phyloP scores from a whole-genome alignment of 2,113 vertebrate species.

The Elgaria multicarinata region DNA sequence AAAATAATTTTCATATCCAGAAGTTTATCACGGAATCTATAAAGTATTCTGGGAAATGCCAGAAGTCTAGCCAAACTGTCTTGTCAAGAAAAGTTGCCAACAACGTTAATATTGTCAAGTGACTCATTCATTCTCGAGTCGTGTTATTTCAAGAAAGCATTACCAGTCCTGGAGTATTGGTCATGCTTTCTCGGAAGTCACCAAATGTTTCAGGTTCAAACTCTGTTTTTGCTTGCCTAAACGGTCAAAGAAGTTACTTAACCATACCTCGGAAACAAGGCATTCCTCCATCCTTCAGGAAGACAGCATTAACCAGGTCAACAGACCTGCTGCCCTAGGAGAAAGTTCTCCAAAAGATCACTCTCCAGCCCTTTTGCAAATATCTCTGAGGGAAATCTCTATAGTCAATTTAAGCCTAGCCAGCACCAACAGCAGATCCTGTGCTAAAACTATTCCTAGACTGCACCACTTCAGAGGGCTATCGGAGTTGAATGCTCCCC shows the following conservation, averaged over 20 bases:
- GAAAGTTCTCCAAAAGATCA: not conserved
- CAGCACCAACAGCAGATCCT: not conserved
- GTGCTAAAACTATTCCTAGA: not conserved
- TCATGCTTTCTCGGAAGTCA: not conserved
- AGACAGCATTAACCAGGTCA: not conserved
- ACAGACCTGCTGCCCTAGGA: not conserved
- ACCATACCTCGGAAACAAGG: accelerated
- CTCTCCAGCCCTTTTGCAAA: not conserved
- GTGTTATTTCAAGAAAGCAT: constrained; percentile 24
- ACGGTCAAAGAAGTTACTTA: accelerated
- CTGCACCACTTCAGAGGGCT: not conserved
- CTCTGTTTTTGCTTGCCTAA: accelerated
- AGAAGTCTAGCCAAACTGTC: not conserved
- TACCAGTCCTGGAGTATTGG: not conserved
- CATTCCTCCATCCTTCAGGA: accelerated
- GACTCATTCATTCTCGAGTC: not conserved
- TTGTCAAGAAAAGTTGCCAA: not conserved
- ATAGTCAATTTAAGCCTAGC: too few relatives aligned
- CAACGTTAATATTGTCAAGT: not conserved
- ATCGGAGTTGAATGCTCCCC: not conserved
- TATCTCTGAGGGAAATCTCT: not conserved
- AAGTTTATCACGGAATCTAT: accelerated
- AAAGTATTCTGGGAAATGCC: accelerated
- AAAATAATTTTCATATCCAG: not conserved
- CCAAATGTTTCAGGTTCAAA: not conserved